Evolutionary conservation across 2,113 vertebrate species (phyloP), one percentile per base, ranked within the genome.

Genomic region (Saiga tatarica): DNA sequence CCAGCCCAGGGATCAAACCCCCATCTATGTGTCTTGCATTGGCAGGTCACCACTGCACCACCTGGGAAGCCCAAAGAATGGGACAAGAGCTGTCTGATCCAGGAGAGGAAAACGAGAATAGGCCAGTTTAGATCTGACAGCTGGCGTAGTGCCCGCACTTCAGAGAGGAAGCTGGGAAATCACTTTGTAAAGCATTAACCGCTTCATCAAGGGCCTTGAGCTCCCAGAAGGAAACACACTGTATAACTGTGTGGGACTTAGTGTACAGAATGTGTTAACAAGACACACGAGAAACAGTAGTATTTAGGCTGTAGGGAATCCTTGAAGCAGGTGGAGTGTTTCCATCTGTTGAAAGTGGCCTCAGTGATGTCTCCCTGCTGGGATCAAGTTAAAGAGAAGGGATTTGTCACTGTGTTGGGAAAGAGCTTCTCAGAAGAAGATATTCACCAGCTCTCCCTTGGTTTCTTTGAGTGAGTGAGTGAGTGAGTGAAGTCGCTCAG

Each of bases 361-460:
- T 95, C 19, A 8, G 47, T 47, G 83, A 82, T 52, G 7, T 95
- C 67, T 96, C 71, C 71, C 96, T 97, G 33, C 74, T 88, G 96
- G n/a, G 55, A 97, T 94, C 53, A 81, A 91, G 52, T 95, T 91
- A 93, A 96, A 97, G 91, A 96, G 96, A 93, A 96, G 55, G 47
- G 25, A 76, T 96, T 97, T 97, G 82, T 95, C 45, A 15, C 82
- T 96, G 94, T 87, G 89, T 50, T 94, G 85, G 84, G n/a, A 39
- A 92, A 96, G 89, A 97, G 76, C 81, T 67, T 94, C 53, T 85
- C 42, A 85, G 64, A 21, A 59, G 85, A 84, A 92, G 82, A n/a
- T 89, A 89, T 45, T 93, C 71, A 95, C 97, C 88, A 83, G 30
- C 19, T 4, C 26, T 88, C 62, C 52, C 7, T 84, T 0, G 1